Evolutionary conservation across 92 coral and sea anemone genomes (phyloP), one percentile per base, ranked within the genome.

Genomic region (Micromussa lordhowensis): DNA sequence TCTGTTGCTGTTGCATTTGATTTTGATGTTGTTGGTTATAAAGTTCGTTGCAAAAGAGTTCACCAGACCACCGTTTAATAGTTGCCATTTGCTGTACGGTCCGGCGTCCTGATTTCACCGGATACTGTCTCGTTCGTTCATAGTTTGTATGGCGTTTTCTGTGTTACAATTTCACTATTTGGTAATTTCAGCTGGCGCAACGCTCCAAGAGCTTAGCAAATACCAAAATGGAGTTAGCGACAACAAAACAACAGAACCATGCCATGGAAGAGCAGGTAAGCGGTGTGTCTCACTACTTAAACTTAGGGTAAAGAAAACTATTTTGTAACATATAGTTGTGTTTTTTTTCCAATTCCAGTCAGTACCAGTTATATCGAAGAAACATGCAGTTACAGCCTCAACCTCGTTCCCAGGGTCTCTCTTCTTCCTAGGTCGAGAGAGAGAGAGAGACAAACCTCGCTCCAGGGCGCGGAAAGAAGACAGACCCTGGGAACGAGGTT

Each of bases 251-350:
- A 77, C 96, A 92, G 76, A 91, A 87, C 36, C 96, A 95, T 21
- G 98, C 93, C n/a, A 80, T 98, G 90, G 95, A 98, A 68, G 98
- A 96, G 61, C 99, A 98, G 94, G 99, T 97, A 75, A 14, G 76
- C 38, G 21, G 76, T 54, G 21, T 18, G 68, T 53, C 10, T 73
- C 26, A 55, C 18, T 16, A 59, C 19, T 10, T 71, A 6, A 44
- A 61, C 21, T 79, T 61, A 48, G 22, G 48, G n/a, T 12, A 7
- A 64, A 66, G 0, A 55, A 16, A 55, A 16, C 61, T 15, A 55
- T 55, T 55, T 0, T 15, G 19, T 55, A 15, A 16, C 18, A 55
- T 55, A 55, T 13, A 44, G 5, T 55, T 55, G 61, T 55, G 8
- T 55, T 55, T 55, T 55, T 0, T 55, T 55, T 15, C 5, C 61